These are phyloP conservation scores for Aromia moschata DNA, from an alignment of 2,888 invertebrate genomes.

Conservation along the genomic window DNA sequence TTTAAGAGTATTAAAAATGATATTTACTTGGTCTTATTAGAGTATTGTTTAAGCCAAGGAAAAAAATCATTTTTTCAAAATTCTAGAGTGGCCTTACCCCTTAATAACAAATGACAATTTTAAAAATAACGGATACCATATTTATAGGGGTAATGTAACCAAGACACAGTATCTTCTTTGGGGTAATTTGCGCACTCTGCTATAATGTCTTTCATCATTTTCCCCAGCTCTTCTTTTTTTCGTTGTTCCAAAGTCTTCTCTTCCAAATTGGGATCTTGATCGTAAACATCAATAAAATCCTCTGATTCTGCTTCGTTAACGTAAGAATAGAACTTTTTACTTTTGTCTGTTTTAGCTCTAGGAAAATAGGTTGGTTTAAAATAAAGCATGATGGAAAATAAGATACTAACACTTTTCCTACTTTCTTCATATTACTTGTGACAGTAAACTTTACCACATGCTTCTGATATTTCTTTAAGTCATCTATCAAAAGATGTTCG, in stretches of 20 bases:
- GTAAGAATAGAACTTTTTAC: constrained; percentile 33
- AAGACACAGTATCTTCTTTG: constrained; percentile 25
- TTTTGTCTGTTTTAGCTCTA: constrained; percentile 43
- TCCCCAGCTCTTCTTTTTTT: constrained; percentile 13
- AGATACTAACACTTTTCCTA: constrained; percentile 32
- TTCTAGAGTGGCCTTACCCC: too few relatives aligned
- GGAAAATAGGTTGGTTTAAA: constrained; percentile 12
- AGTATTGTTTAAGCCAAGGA: too few relatives aligned
- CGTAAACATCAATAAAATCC: constrained; percentile 31
- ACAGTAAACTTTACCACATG: constrained; percentile 42
- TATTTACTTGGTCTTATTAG: too few relatives aligned
- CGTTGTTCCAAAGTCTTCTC: constrained; percentile 5
- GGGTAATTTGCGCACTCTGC: constrained; percentile 23
- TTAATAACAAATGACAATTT: not conserved
- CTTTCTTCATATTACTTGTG: constrained; percentile 33
- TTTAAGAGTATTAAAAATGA: too few relatives aligned
- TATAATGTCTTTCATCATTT: constrained; percentile 27
- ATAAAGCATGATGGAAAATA: constrained; percentile 1
- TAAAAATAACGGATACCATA: constrained; percentile 1
- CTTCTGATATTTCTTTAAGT: constrained; percentile 37
- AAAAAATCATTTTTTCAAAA: too few relatives aligned
- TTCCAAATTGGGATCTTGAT: constrained; percentile 20
- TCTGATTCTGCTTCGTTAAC: constrained; percentile 32
- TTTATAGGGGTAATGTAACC: constrained; percentile 19
- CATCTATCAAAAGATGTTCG: constrained; percentile 38